Evolutionary conservation across 2,888 invertebrate genomes (phyloP), one percentile per base, ranked within the genome.

Genomic region (Ganaspis brasiliensis): DNA sequence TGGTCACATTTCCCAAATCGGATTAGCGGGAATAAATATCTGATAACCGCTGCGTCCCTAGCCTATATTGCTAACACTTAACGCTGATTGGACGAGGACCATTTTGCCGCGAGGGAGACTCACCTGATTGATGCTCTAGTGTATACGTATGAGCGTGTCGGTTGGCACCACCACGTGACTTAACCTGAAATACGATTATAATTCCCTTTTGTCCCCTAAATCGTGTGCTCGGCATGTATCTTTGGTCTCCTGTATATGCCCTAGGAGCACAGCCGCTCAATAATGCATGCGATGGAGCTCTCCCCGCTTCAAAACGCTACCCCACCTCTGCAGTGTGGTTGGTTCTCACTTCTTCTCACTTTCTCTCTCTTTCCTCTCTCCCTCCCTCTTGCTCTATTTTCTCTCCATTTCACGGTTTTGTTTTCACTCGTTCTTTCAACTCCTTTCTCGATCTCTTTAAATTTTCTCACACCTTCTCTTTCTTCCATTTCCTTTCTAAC

Each of bases 141-240:
- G n/a, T 67, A n/a, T 59, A 59, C 26, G 59, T 59, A 14, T 31
- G 10, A 45, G 40, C 45, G 35, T 73, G 59, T 35, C 40, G 73
- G 56, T 37, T 56, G 55, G 40, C 45, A 31, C 57, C 74, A 77
- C 72, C 79, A 67, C 82, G 76, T 72, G 78, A 73, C 78, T 67
- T 71, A 79, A 76, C 82, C 79, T 84, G 81, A 87, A 86, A 85
- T 85, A 83, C 85, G 86, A 87, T 88, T 86, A 87, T 88, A 87
- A 87, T 87, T 88, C 85, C 85, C 84, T 82, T 86, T 83, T 83
- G 79, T 80, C 78, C 74, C 40, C 78, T 74, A 80, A 80, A 81
- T 83, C 79, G 74, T 74, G 24, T 76, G 70, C 26, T 75, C 78
- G 72, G 59, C 72, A 71, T 74, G 76, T 74, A 76, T 79, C 80